A percentile compares a stretch with the other conserved stretches of the same genome.
Evolutionary conservation across 2,797 vertebrate genomes (phyloP).

Genomic region (Cirrhinus molitorella): DNA sequence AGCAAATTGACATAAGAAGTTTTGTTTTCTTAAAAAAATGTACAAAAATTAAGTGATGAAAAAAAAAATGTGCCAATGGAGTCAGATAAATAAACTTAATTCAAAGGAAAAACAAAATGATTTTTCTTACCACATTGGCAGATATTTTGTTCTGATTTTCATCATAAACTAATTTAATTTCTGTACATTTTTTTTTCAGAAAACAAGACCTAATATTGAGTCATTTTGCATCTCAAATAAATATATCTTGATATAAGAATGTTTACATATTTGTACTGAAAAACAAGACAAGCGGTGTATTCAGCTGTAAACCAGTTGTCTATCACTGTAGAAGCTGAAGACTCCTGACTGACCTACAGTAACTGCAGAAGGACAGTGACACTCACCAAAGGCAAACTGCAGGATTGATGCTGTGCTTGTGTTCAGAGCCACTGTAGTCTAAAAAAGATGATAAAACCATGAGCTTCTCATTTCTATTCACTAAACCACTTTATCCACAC

Average conservation of each 20-base stretch:
- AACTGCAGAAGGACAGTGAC: background rate
- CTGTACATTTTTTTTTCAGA: too few species aligned
- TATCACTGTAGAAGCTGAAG: background rate
- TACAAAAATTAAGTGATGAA: background rate
- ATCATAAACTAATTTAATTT: too few species aligned
- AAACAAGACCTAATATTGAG: too few species aligned
- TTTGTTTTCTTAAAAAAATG: background rate
- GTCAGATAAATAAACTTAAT: background rate
- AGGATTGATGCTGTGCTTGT: constrained; percentile 94
- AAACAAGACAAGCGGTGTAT: background rate
- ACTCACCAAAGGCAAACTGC: constrained; percentile 97
- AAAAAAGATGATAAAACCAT: background rate
- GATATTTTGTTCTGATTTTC: background rate
- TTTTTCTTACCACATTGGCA: background rate
- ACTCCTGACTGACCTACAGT: too few species aligned
- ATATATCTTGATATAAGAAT: background rate
- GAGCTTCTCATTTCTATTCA: background rate
- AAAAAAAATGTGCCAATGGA: background rate
- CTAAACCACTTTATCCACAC: background rate
- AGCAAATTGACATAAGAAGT: background rate
- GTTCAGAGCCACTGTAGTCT: constrained; percentile 91
- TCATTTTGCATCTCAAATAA: background rate
- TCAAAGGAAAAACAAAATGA: background rate
- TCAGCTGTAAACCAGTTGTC: background rate
- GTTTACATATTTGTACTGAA: background rate